These are phyloP conservation scores for Tachina lurida DNA, from an alignment of 2,888 invertebrate genomes.

Conservation along the genomic window DNA sequence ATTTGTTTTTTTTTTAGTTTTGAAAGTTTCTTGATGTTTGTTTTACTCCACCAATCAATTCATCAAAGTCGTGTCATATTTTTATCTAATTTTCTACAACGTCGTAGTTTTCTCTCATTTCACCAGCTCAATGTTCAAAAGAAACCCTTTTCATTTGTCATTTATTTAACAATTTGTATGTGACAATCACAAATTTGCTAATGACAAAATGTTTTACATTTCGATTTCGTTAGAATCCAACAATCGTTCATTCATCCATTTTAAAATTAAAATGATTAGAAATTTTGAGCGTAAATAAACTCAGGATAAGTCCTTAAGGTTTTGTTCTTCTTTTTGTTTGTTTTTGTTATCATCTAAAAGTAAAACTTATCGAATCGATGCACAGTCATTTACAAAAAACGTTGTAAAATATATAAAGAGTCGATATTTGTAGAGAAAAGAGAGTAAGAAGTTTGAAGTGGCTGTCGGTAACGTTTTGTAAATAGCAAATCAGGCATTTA, in stretches of 20 bases:
- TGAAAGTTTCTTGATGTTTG: neutral
- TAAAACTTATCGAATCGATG: conserved; percentile 70
- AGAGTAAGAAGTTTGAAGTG: conserved; percentile 48
- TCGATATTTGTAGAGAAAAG: conserved; percentile 15
- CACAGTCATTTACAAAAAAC: neutral
- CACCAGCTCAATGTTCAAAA: neutral
- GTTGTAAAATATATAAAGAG: neutral
- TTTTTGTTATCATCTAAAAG: conserved; percentile 10
- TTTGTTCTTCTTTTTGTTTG: neutral
- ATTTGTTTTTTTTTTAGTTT: neutral
- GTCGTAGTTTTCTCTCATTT: neutral
- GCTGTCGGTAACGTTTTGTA: conserved; percentile 79
- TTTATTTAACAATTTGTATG: conserved; percentile 69
- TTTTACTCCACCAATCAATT: conserved; percentile 32
- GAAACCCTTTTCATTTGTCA: conserved; percentile 78
- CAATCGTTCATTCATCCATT: conserved; percentile 22
- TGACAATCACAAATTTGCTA: conserved; percentile 77
- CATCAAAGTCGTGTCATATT: conserved; percentile 31
- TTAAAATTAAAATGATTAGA: conserved; percentile 54
- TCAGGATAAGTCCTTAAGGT: conserved; percentile 65
- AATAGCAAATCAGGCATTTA: conserved; percentile 82
- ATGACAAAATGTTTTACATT: conserved; percentile 78
- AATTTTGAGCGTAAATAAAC: conserved; percentile 27
- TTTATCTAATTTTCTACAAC: conserved; percentile 6
- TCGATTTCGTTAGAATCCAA: conserved; percentile 74